These are phyloP conservation scores for Urophycis tenuis DNA, from an alignment of 2,797 vertebrate genomes.

Conservation along the genomic window DNA sequence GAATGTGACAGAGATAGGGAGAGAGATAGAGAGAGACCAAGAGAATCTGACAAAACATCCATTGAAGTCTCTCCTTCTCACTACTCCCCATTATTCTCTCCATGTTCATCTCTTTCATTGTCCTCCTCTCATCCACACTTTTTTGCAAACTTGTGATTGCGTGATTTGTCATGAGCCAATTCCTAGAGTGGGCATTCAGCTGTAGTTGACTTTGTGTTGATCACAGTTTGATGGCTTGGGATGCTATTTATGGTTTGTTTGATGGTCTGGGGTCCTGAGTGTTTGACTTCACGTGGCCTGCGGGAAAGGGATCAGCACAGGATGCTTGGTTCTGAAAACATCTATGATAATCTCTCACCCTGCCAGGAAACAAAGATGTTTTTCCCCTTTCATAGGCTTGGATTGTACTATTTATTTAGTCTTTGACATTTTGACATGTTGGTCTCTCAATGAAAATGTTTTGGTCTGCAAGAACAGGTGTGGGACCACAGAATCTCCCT, in stretches of 20 bases:
- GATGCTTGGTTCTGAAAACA: slow-evolving; percentile 35
- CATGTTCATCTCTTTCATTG: background rate
- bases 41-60: background rate
- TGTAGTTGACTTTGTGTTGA: background rate
- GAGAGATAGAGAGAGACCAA: slow-evolving; percentile 3
- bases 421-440: slow-evolving; percentile 21
- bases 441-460: slow-evolving; percentile 34
- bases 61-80: slow-evolving; percentile 21
- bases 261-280: slow-evolving; percentile 22
- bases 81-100: background rate
- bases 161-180: background rate
- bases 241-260: background rate
- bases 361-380: slow-evolving; percentile 28
- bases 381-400: slow-evolving; percentile 3
- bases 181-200: background rate
- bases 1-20: slow-evolving; percentile 32
- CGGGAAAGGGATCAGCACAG: slow-evolving; percentile 24
- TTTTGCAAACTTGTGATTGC: background rate
- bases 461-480: slow-evolving; percentile 17
- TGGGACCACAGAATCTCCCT: slow-evolving; percentile 14
- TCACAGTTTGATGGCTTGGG: background rate
- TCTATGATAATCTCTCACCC: slow-evolving; percentile 20
- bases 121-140: background rate
- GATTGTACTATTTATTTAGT: slow-evolving; percentile 29
- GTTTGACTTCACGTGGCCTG: slow-evolving; percentile 32